Evolutionary conservation across 2,113 vertebrate species (phyloP), one percentile per base, ranked within the genome.

Genomic region (Corapipo altera): DNA sequence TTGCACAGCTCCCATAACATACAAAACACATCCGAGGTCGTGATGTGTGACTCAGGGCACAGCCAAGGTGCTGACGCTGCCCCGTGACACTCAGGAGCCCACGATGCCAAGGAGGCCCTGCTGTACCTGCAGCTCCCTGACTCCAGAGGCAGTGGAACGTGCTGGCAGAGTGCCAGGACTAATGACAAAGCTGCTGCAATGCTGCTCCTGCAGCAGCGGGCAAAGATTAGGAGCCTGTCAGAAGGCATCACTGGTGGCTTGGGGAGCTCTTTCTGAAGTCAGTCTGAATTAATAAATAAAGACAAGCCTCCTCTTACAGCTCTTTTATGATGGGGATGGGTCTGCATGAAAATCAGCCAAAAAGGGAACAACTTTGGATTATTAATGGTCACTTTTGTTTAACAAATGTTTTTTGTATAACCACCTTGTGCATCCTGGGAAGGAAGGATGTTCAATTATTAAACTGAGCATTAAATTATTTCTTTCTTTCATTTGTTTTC

Each of bases 331-430:
- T 35, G 49, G 57, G 69, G 69, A 96, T 96, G 91, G 92, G 90
- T 70, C 92, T 96, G 96, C 94, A 96, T 96, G 95, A 96, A 92
- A 95, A 97, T 97, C 93, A 97, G 79, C 87, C 48, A n/a, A 66
- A 96, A 96, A 91, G 48, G 69, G 91, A 95, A 89, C 92, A 78
- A 93, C 81, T 96, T 91, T 97, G 88, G 95, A 96, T 97, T 97
- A 96, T 96, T 95, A 95, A 95, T 96, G 84, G 94, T 97, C 95
- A 97, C 93, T 97, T 97, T 96, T 96, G 91, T 94, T 96, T 97
- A 94, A 96, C 91, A 96, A 96, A 95, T 96, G 88, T 93, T 96
- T 96, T 96, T 96, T 94, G 85, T 88, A 85, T 74, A 86, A 88
- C 79, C 91, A 96, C 88, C 95, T 92, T 86, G 90, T 77, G 88